Percentiles rank a stretch among this genome's conserved stretches.
Conservation (phyloP, 1,140 invertebrate species). For the Metopolophium dirhodum region DNA sequence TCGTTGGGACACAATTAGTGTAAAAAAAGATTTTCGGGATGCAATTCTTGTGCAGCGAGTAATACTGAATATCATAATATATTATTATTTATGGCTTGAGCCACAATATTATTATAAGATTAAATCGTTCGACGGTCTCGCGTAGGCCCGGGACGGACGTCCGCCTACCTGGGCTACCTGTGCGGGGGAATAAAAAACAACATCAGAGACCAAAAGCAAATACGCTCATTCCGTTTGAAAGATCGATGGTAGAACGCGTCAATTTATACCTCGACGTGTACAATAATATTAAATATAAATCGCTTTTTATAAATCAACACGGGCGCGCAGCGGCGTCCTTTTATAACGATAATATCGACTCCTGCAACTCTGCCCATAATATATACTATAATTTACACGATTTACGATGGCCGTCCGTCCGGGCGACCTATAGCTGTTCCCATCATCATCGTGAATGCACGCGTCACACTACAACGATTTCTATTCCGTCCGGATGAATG, state of each 20-base stretch:
- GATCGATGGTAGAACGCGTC: not conserved
- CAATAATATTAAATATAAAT: not conserved
- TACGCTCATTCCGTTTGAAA: not conserved
- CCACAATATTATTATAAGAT: not conserved
- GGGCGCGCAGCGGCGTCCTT: not conserved
- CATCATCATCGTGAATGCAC: not conserved
- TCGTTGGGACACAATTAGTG: too few relatives aligned
- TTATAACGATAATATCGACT: slow-evolving; percentile 1
- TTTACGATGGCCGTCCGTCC: not conserved
- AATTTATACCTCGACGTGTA: not conserved
- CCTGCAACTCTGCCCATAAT: not conserved
- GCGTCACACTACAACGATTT: slow-evolving; percentile 28
- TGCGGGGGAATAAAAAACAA: not conserved
- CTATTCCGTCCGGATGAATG: slow-evolving; percentile 26
- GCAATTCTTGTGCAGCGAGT: not conserved
- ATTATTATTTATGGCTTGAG: not conserved
- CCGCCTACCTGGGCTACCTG: not conserved
- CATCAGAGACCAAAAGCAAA: not conserved
- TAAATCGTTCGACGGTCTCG: not conserved
- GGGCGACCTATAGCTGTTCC: not conserved
- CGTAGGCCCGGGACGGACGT: not conserved
- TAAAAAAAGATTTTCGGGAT: too few relatives aligned
- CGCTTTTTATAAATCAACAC: not conserved
- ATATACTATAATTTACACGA: slow-evolving; percentile 16
- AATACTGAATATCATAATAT: not conserved